phyloP scores from a whole-genome alignment of 2,113 vertebrate genomes.

The Channa maculata region DNA sequence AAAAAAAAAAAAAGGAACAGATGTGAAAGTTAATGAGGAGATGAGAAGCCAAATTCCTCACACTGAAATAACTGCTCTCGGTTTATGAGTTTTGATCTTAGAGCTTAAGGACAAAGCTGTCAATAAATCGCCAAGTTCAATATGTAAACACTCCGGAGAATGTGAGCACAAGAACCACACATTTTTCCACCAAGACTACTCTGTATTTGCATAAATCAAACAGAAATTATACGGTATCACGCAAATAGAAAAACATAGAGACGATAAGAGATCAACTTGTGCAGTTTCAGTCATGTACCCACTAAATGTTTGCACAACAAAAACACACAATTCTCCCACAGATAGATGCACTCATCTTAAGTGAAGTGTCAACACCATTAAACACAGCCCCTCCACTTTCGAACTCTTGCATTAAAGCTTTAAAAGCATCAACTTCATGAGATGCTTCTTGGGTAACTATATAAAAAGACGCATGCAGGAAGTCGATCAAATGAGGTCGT shows the following conservation, averaged over 20 bases:
- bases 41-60: slow-evolving; percentile 45
- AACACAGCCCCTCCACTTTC: background rate
- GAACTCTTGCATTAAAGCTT: background rate
- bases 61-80: slow-evolving; percentile 30
- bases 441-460: background rate
- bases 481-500: background rate
- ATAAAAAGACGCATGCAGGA: background rate
- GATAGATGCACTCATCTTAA: background rate
- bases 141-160: slow-evolving; percentile 3
- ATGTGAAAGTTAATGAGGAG: slow-evolving; percentile 48
- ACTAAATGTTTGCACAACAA: slow-evolving; percentile 4
- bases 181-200: background rate
- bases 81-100: slow-evolving; percentile 22
- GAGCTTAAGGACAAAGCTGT: slow-evolving; percentile 28
- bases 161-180: slow-evolving; percentile 20
- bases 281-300: background rate
- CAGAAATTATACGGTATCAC: background rate
- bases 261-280: background rate
- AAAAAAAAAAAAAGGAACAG: slow-evolving; percentile 41
- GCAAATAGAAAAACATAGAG: background rate
- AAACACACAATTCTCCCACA: slow-evolving; percentile 13
- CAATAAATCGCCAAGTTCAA: slow-evolving; percentile 19
- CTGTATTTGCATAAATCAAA: background rate
- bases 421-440: background rate
- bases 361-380: background rate